These are phyloP conservation scores for Mesochorus sp. DNA, from an alignment of 2,888 invertebrate genomes.

Conservation along the genomic window DNA sequence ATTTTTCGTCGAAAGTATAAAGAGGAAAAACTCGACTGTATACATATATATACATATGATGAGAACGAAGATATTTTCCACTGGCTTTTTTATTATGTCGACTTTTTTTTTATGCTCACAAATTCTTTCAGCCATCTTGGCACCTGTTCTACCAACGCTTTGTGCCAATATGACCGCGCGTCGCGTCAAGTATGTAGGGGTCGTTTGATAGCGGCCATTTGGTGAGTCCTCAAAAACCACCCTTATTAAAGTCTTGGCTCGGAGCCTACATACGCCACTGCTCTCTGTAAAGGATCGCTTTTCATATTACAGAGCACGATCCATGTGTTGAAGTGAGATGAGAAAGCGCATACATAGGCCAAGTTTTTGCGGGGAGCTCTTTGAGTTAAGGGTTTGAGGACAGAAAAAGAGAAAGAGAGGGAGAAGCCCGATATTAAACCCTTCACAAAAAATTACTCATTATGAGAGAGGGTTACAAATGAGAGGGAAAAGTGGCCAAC, in stretches of 20 bases:
- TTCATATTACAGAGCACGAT: not conserved
- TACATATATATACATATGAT: not conserved
- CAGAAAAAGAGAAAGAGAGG: not conserved
- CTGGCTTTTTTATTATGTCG: not conserved
- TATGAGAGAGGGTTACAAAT: slow-evolving; percentile 35
- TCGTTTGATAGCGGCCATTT: slow-evolving; percentile 56
- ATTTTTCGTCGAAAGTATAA: slow-evolving; percentile 25
- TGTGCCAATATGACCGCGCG: slow-evolving; percentile 49
- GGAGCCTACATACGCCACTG: slow-evolving; percentile 60
- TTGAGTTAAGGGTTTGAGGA: too few relatives aligned
- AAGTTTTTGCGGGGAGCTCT: too few relatives aligned
- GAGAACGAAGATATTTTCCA: slow-evolving; percentile 17
- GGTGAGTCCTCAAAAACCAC: slow-evolving; percentile 59
- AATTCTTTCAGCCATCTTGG: slow-evolving; percentile 68
- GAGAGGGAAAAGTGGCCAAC: slow-evolving; percentile 27
- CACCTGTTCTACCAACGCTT: slow-evolving; percentile 67
- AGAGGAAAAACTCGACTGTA: slow-evolving; percentile 3
- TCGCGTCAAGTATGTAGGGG: slow-evolving; percentile 37
- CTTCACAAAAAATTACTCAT: slow-evolving; percentile 65
- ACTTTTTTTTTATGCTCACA: not conserved
- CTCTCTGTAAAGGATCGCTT: slow-evolving; percentile 14
- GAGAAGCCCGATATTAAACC: slow-evolving; percentile 67
- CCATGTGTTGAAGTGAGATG: not conserved
- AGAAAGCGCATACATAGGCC: too few relatives aligned
- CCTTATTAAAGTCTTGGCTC: slow-evolving; percentile 73